Evolutionary conservation across 1,140 invertebrate genomes (phyloP).

Genomic region (Orussus abietinus): DNA sequence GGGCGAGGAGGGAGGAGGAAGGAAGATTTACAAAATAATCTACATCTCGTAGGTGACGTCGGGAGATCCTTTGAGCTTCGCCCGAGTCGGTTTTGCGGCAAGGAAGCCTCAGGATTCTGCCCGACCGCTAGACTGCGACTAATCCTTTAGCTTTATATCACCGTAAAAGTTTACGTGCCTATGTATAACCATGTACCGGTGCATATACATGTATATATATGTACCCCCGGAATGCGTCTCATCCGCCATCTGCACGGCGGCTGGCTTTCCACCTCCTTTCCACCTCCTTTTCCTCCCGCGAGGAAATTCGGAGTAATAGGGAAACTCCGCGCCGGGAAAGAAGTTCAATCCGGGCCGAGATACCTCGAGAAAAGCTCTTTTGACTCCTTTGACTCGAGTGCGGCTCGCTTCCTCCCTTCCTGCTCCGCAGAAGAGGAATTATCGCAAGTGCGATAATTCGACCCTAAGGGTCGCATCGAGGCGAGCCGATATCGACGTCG

Average conservation of each 20-base stretch:
- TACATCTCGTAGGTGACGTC: too few relatives aligned
- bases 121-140: conserved; percentile 7
- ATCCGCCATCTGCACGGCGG: conserved; percentile 26
- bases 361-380: conserved; percentile 43
- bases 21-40: too few relatives aligned
- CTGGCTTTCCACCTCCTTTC: too few relatives aligned
- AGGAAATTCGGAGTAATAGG: conserved; percentile 49
- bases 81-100: too few relatives aligned
- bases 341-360: conserved; percentile 44
- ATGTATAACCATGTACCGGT: too few relatives aligned
- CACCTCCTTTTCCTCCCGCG: not conserved
- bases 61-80: too few relatives aligned
- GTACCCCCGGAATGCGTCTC: conserved; percentile 14
- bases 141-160: conserved; percentile 7
- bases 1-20: too few relatives aligned
- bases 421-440: too few relatives aligned
- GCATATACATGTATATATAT: conserved; percentile 3
- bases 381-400: conserved; percentile 48
- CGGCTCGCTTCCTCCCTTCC: conserved; percentile 9
- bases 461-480: too few relatives aligned
- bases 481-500: too few relatives aligned
- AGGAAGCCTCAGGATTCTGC: too few relatives aligned
- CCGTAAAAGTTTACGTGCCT: conserved; percentile 14
- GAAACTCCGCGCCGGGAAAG: conserved; percentile 49
- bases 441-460: too few relatives aligned